Evolutionary conservation across 2,888 invertebrate genomes (phyloP).

Genomic region (Stramonita haemastoma): DNA sequence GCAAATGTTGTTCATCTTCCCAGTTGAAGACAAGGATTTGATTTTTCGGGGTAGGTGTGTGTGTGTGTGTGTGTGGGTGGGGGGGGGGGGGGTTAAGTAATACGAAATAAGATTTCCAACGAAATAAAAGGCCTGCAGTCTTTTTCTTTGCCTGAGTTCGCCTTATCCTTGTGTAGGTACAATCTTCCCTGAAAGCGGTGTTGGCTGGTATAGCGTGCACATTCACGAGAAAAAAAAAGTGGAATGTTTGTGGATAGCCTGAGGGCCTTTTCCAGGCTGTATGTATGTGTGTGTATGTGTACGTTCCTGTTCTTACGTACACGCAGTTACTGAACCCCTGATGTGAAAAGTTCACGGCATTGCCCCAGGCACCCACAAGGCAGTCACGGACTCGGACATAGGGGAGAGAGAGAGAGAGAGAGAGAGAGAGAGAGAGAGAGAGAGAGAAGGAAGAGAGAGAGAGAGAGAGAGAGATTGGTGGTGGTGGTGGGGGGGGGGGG

Average conservation of each 20-base stretch:
- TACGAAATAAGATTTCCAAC: too few species aligned
- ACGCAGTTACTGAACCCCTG: background rate
- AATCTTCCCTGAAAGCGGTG: too few species aligned
- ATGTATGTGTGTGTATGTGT: background rate
- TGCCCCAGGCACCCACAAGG: background rate
- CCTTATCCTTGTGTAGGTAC: too few species aligned
- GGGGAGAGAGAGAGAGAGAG: background rate
- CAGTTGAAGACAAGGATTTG: too few species aligned
- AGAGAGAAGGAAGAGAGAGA: background rate
- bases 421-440: background rate
- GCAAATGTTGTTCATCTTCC: too few species aligned
- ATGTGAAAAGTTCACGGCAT: conserved; percentile 29
- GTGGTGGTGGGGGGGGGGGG: background rate
- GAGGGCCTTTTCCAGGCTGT: background rate
- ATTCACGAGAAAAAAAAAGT: background rate
- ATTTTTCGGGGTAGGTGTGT: too few species aligned
- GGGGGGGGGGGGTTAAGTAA: too few species aligned
- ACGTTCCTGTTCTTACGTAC: background rate
- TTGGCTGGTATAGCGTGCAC: too few species aligned
- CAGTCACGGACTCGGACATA: background rate
- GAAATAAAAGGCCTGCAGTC: too few species aligned
- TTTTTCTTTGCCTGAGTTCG: too few species aligned
- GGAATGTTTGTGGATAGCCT: background rate
- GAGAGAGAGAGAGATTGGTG: background rate
- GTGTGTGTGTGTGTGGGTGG: too few species aligned